Base-by-base conservation (phyloP, 2,797 vertebrate species). In the Serranus cabrilla region DNA sequence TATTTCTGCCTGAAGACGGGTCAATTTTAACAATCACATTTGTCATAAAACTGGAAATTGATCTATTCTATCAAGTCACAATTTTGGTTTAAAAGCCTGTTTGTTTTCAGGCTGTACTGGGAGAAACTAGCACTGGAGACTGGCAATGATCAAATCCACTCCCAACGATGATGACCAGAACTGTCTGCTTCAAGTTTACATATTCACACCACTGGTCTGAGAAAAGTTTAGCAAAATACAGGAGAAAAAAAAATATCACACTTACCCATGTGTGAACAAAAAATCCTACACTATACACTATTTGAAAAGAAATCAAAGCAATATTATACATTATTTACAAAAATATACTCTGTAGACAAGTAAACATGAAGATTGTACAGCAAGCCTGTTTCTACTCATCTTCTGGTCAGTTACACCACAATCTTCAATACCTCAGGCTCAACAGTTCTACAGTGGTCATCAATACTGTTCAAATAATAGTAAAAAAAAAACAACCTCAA, bases 261-360 rank as follows among this genome's bases (percentile, higher is more conserved):
- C 92, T 90, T 89, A 87, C 85, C 83, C 77, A 27, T 58, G 72
- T 86, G 76, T 86, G 64, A 82, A 82, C 37, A 78, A 67, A 57
- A 21, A 57, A 64, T 0, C 17, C 74, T 58, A 63, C 49, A 25
- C 46, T 43, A 76, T 9, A 14, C 45, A 77, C 27, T 46, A 74
- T 74, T 46, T 69, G 52, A 87, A 87, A 91, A 63, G 3, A 72
- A 82, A 78, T 39, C 58, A 88, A 68, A 81, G 51, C 61, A 75
- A 64, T 80, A 78, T 86, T 43, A 71, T 86, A 93, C 80, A 89
- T 61, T 88, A 90, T 90, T 85, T 91, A 91, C 89, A 91, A 60
- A 84, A 68, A 69, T 69, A 84, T 71, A 76, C 54, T 74, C 37
- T 78, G 42, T 45, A 71, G 34, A 66, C 62, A 74, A 59, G 57